Evolutionary conservation across 2,888 invertebrate species (phyloP), one percentile per base, ranked within the genome.

Genomic region (Caenorhabditis sulstoni): DNA sequence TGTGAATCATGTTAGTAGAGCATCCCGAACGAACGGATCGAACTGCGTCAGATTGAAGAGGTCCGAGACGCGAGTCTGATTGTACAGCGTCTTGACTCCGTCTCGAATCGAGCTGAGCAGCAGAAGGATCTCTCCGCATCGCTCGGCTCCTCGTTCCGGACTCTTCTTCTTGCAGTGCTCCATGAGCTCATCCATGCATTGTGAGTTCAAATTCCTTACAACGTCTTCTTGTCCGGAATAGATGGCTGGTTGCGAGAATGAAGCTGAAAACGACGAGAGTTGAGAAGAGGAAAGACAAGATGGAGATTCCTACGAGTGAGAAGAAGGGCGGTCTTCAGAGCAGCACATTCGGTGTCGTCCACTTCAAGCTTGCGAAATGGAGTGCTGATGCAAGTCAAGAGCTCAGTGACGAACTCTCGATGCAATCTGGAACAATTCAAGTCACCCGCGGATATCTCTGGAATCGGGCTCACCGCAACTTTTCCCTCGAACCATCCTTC

Each of bases 1-100:
- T 11, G 7, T 11, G 41, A 41, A 18, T 59, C 61, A 76, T 3
- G 66, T 55, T 20, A 82, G 49, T n/a, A 79, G 53, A 22, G 81
- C 79, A 58, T 82, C 76, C 9, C 78, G 47, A 11, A 84, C 81
- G 8, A 80, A 66, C 12, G 79, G 66, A 29, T 82, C 79, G 62
- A 84, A 82, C 22, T 49, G 64, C 84, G 82, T 84, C 8, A 84
- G 45, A 18, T 79, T 77, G 65, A 84, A 84, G 22, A 84, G 53
- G 41, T 84, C 84, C n/a, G 71, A 73, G 16, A 79, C 79, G 9
- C 70, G 59, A n/a, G 79, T 77, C 45, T 82, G 84, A 12, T 79
- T 74, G 57, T 82, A 82, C 11, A 79, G 59, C 1, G 75, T 58
- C 37, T 76, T 62, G 18, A 82, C 79, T 35, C 79, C 73, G 53